These are phyloP conservation scores for Chinchilla lanigera DNA, from an alignment of 2,113 vertebrate genomes.

Conservation along the genomic window DNA sequence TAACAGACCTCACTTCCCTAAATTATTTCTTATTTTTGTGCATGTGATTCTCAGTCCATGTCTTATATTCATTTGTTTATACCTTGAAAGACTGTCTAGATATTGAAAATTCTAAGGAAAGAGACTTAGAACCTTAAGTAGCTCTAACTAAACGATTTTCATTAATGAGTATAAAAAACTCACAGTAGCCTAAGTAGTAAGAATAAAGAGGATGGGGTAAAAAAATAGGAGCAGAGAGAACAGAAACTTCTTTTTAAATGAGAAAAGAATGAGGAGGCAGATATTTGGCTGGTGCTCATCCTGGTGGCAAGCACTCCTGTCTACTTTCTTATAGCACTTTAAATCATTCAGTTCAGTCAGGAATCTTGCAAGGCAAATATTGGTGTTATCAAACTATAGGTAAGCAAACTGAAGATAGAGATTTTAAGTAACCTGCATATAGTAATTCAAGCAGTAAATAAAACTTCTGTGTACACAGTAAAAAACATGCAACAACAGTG, in stretches of 20 bases:
- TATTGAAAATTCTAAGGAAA: slow-evolving; percentile 14
- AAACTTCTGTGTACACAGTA: neutral
- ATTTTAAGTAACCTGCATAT: slow-evolving; percentile 5
- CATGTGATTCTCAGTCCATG: neutral
- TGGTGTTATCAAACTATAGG: neutral
- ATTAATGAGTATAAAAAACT: neutral
- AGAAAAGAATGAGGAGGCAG: neutral
- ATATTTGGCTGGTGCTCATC: neutral
- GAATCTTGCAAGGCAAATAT: neutral
- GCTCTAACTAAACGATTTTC: slow-evolving; percentile 12
- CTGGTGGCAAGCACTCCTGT: neutral
- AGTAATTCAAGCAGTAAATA: slow-evolving; percentile 10
- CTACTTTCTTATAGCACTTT: neutral
- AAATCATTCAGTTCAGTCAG: neutral
- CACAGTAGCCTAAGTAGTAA: neutral
- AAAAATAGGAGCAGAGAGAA: neutral
- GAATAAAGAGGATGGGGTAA: neutral
- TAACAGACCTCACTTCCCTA: neutral
- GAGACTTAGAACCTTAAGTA: neutral
- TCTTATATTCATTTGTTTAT: neutral
- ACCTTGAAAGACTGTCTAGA: neutral
- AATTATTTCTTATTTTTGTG: slow-evolving; percentile 20
- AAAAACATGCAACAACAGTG: neutral
- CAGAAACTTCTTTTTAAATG: neutral
- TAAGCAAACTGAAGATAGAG: neutral